Evolutionary conservation across 1,140 invertebrate genomes (phyloP), one percentile per base, ranked within the genome.

Genomic region (Ganaspis sp.): DNA sequence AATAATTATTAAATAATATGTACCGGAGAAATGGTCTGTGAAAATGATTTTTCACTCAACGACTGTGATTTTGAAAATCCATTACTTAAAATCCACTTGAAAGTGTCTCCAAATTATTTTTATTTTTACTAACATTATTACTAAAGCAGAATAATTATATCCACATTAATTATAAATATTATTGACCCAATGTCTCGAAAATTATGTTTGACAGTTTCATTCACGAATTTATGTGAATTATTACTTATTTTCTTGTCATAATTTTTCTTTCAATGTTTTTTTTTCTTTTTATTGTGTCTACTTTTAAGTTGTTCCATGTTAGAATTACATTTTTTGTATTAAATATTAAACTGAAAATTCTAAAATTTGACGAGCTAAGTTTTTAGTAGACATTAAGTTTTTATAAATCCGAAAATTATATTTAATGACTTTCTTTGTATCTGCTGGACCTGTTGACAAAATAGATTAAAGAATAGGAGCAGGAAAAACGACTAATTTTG

Each of bases 231-330:
- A 45, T 15, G n/a, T 45, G 40, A 15, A 11, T 45, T 9, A 40
- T 40, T 40, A 11, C 15, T 40, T 38, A 38, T 5, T 9, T 5
- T 38, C 4, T 53, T 53, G 3, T 9, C 49, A 17, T 19, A 0
- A 53, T 19, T 58, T 58, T 29, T 21, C 19, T 26, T 64, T 29
- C n/a, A 64, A 29, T 29, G 26, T 34, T 12, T 26, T 4, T 58
- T 15, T 64, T 64, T 58, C 26, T 58, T 0, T 58, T 23, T 58
- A 26, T 21, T 21, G n/a, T n/a, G n/a, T n/a, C n/a, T n/a, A n/a
- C 29, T 64, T n/a, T 64, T 34, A 29, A 64, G 23, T 58, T 58
- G 21, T 64, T 64, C 58, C 12, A 64, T 34, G 15, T 29, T 64
- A 5, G 11, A 29, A 29, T 26, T 64, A 26, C 11, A 26, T 26